phyloP scores from a whole-genome alignment of 2,888 invertebrate species.

The Torymus texanus region DNA sequence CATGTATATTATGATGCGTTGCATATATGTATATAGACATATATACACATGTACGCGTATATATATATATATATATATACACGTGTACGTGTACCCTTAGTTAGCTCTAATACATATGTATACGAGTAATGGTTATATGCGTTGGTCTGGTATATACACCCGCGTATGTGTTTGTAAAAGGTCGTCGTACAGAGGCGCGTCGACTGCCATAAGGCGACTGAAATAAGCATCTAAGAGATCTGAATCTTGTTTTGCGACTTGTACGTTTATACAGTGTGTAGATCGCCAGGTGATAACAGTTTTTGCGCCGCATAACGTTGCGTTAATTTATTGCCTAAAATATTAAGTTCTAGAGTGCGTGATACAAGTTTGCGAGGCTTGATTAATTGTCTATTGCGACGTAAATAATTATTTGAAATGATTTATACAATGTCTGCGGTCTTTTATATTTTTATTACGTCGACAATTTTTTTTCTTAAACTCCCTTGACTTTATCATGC shows the following conservation, averaged over 20 bases:
- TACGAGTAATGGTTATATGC: constrained; percentile 30
- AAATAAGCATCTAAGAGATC: constrained; percentile 35
- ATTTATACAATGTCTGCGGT: constrained; percentile 26
- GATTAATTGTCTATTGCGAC: constrained; percentile 35
- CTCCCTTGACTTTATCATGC: background rate
- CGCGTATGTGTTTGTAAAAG: background rate
- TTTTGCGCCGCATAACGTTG: constrained; percentile 12
- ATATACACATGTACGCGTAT: constrained; percentile 4
- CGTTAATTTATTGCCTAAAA: constrained; percentile 31
- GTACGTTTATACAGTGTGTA: background rate
- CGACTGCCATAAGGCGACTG: background rate
- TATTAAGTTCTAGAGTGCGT: constrained; percentile 27
- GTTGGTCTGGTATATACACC: background rate
- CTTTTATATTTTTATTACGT: constrained; percentile 20
- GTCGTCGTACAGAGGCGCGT: background rate
- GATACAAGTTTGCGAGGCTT: background rate
- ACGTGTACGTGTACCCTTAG: constrained; percentile 17
- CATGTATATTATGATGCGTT: background rate
- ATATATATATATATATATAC: background rate
- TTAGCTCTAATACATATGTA: constrained; percentile 40
- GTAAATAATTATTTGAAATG: constrained; percentile 35
- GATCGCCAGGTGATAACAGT: constrained; percentile 7
- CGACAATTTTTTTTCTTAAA: constrained; percentile 17
- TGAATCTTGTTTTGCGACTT: constrained; percentile 9
- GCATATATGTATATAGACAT: background rate